Percentiles rank a stretch among this genome's conserved stretches.
Conservation (phyloP, 92 coral and sea anemone genomes). For the Porites cylindrica region DNA sequence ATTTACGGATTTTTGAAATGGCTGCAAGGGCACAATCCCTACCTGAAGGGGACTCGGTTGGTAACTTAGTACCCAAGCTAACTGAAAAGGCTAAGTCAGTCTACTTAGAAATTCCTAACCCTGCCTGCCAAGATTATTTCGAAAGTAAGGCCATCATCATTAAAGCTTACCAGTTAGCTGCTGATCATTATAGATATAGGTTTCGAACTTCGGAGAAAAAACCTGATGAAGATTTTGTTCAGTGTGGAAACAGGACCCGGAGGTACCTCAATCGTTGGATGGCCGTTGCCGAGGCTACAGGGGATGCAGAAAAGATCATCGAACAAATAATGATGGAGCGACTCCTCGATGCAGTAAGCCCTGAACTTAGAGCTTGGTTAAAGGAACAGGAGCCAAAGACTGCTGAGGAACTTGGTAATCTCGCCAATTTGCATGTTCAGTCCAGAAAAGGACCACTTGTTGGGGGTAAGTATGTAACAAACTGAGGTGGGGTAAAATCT, state of each 20-base stretch:
- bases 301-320: slow-evolving; percentile 42
- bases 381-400: slow-evolving; percentile 62
- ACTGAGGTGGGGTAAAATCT: background rate
- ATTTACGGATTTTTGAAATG: slow-evolving; percentile 72
- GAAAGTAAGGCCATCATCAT: slow-evolving; percentile 54
- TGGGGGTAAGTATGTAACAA: slow-evolving; percentile 52
- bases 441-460: slow-evolving; percentile 71
- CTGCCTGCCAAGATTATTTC: slow-evolving; percentile 48
- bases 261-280: slow-evolving; percentile 69
- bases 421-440: slow-evolving; percentile 70
- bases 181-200: slow-evolving; percentile 69
- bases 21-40: slow-evolving; percentile 66
- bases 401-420: slow-evolving; percentile 60
- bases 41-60: slow-evolving; percentile 65
- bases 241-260: slow-evolving; percentile 71
- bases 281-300: slow-evolving; percentile 70
- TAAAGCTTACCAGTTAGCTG: slow-evolving; percentile 65
- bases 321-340: slow-evolving; percentile 64
- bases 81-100: slow-evolving; percentile 47
- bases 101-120: slow-evolving; percentile 61
- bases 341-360: slow-evolving; percentile 71
- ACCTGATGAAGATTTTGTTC: slow-evolving; percentile 68
- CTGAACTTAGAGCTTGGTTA: slow-evolving; percentile 67
- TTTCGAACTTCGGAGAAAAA: slow-evolving; percentile 68
- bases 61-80: too few relatives aligned